These are phyloP conservation scores for Liopterus haemorrhoidalis DNA, from an alignment of 2,888 invertebrate genomes.

Conservation along the genomic window DNA sequence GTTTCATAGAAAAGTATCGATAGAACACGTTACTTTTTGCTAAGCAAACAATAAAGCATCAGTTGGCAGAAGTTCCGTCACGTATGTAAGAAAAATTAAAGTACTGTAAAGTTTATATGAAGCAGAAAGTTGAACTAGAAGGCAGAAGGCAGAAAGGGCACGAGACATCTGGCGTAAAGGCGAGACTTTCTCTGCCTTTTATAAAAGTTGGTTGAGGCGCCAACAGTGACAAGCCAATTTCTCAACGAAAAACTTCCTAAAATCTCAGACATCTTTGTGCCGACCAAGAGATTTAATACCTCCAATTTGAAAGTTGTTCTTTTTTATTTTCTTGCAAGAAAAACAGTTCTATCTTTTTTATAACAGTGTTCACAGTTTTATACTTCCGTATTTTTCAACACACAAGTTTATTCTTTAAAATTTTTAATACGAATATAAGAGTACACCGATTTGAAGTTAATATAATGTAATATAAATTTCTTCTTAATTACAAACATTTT, in stretches of 20 bases:
- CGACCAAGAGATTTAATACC: slow-evolving; percentile 36
- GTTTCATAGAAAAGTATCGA: no score
- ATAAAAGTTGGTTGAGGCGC: slow-evolving; percentile 30
- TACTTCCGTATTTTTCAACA: no score
- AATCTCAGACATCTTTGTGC: slow-evolving; percentile 29
- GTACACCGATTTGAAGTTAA: no score
- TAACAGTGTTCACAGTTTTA: no score
- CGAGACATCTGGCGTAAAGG: not conserved
- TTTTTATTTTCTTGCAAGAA: no score
- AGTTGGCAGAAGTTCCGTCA: slow-evolving; percentile 20
- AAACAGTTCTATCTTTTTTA: no score
- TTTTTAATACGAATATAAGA: no score
- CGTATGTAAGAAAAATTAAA: slow-evolving; percentile 21
- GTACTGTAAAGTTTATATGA: slow-evolving; percentile 21
- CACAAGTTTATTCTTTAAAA: no score
- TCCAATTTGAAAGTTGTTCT: no score
- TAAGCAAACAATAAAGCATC: slow-evolving; percentile 17
- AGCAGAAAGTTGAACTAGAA: slow-evolving; percentile 15
- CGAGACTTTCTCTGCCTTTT: slow-evolving; percentile 13
- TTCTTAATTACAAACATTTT: no score
- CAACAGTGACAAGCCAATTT: slow-evolving; percentile 37
- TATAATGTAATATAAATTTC: no score
- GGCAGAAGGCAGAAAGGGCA: slow-evolving; percentile 6
- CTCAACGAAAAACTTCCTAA: slow-evolving; percentile 33
- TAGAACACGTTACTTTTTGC: no score